phyloP scores from a whole-genome alignment of 2,797 vertebrate genomes.

The Eremophila alpestris region DNA sequence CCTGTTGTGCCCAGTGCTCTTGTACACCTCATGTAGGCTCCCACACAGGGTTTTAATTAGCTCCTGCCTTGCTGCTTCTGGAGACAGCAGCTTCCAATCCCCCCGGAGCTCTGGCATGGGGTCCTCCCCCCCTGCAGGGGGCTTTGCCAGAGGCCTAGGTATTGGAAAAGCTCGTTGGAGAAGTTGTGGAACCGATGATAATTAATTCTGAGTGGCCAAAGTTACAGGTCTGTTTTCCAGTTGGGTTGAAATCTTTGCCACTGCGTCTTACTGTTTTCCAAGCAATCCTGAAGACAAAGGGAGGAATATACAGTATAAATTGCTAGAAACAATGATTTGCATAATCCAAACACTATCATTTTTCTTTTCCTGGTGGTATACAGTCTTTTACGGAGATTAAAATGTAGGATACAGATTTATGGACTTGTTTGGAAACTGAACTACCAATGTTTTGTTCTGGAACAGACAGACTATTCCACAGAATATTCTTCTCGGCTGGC shows the following conservation, averaged over 20 bases:
- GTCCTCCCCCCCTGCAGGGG: rapidly evolving
- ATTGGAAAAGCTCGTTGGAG: neutral
- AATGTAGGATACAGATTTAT: neutral
- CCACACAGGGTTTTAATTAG: constrained; percentile 62
- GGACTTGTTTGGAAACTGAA: neutral
- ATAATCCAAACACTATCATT: neutral
- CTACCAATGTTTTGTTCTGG: neutral
- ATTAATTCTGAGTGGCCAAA: neutral
- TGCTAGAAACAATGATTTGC: neutral
- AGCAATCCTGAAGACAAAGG: neutral
- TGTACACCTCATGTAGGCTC: constrained; percentile 51
- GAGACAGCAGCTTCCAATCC: constrained; percentile 1
- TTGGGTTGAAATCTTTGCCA: neutral
- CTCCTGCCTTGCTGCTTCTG: constrained; percentile 50
- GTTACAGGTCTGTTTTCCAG: neutral
- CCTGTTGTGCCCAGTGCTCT: constrained; percentile 46
- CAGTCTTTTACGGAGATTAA: neutral
- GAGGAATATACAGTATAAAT: neutral
- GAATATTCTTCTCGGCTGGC: neutral
- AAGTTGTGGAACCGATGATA: neutral
- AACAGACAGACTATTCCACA: neutral
- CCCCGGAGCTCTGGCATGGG: neutral
- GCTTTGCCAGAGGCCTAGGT: neutral
- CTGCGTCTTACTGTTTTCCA: neutral
- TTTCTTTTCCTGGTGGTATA: neutral